These are phyloP conservation scores for Stratiolaelaps scimitus DNA, from an alignment of 1,140 invertebrate genomes.

Conservation along the genomic window DNA sequence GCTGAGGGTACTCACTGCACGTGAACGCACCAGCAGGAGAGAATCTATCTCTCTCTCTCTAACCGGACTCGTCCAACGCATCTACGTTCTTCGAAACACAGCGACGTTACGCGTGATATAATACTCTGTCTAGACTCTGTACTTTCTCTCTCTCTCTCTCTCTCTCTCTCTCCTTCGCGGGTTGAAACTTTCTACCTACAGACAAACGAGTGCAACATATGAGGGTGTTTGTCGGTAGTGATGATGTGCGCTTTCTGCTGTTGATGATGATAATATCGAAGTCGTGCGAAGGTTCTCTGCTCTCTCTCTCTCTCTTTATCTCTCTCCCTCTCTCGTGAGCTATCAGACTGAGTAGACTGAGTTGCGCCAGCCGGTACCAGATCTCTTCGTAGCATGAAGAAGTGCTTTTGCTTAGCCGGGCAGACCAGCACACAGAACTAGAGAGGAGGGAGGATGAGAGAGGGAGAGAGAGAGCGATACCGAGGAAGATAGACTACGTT, in stretches of 20 bases:
- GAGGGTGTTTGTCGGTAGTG: not conserved
- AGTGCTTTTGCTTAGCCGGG: not conserved
- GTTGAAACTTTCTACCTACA: conserved; percentile 25
- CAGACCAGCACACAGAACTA: too few species aligned
- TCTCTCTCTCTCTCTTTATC: not conserved
- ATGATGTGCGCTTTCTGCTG: not conserved
- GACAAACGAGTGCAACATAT: not conserved
- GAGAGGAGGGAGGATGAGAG: too few species aligned
- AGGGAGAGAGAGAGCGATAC: conserved; percentile 23
- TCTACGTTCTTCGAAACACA: too few species aligned
- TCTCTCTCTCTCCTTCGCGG: not conserved
- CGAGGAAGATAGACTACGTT: not conserved
- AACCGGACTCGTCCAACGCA: too few species aligned
- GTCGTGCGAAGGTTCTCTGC: not conserved
- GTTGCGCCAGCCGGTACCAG: not conserved
- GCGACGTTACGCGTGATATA: too few species aligned
- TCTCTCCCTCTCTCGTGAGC: too few species aligned
- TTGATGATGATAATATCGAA: too few species aligned
- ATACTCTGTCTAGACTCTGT: too few species aligned
- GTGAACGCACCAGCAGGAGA: too few species aligned
- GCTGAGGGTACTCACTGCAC: too few species aligned
- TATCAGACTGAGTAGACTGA: not conserved
- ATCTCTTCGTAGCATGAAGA: not conserved
- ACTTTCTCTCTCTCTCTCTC: not conserved
- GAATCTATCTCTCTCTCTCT: too few species aligned